A percentile compares a stretch with the other conserved stretches of the same genome.
phyloP scores from a whole-genome alignment of 1,140 invertebrate species.

The Zophobas atratus region DNA sequence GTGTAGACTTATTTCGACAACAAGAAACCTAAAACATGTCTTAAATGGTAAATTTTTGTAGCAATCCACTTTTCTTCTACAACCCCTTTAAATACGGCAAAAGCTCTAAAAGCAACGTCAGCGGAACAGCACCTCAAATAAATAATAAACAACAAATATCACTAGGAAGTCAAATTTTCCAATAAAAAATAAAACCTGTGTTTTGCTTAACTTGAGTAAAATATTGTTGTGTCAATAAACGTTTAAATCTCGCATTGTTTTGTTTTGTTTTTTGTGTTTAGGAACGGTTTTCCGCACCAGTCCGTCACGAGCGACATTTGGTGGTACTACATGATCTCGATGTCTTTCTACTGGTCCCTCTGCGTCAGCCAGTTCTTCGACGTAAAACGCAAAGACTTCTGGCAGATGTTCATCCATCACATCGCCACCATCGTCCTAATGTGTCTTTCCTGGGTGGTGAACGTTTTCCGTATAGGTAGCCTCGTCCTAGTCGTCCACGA shows the following conservation, averaged over 20 bases:
- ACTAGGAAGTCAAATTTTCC: too few species aligned
- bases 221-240: background rate
- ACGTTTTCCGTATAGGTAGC: conserved; percentile 92
- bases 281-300: conserved; percentile 72
- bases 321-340: conserved; percentile 98
- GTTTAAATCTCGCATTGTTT: background rate
- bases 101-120: too few species aligned
- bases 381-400: conserved; percentile 95
- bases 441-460: conserved; percentile 94
- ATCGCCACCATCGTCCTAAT: conserved; percentile 92
- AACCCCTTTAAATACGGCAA: too few species aligned
- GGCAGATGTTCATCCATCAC: conserved; percentile 99
- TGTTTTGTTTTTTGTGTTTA: conserved; percentile 49
- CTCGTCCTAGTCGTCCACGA: conserved; percentile 95
- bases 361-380: conserved; percentile 95
- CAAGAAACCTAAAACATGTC: too few species aligned
- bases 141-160: too few species aligned
- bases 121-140: too few species aligned
- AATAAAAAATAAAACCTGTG: too few species aligned
- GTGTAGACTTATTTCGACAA: too few species aligned
- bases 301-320: conserved; percentile 82
- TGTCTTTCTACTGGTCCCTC: conserved; percentile 96
- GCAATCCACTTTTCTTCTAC: too few species aligned
- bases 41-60: too few species aligned
- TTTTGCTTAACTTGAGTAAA: too few species aligned